A percentile compares a stretch with the other conserved stretches of the same genome.
Conservation (phyloP, 1,140 invertebrate genomes). For the Zaprionus tsacasi region DNA sequence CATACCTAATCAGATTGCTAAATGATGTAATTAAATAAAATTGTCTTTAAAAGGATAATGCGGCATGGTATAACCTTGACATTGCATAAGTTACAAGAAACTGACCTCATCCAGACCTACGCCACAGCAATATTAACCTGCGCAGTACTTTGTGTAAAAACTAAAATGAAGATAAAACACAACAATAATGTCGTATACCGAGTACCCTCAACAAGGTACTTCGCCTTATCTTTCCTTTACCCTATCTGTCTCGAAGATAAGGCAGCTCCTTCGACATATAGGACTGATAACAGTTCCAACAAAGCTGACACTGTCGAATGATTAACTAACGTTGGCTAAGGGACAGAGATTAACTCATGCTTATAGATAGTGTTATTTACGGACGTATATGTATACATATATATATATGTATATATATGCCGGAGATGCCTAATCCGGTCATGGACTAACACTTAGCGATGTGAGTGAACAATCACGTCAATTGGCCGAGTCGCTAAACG, state of each 20-base stretch:
- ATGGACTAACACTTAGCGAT: constrained; percentile 45
- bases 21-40: constrained; percentile 1
- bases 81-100: neutral
- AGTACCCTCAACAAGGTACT: neutral
- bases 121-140: neutral
- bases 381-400: neutral
- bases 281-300: constrained; percentile 18
- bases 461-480: constrained; percentile 23
- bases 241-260: constrained; percentile 3
- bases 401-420: neutral
- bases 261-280: neutral
- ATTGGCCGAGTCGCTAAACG: constrained; percentile 27
- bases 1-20: constrained; percentile 14
- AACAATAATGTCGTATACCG: neutral
- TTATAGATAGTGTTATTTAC: neutral
- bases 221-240: neutral
- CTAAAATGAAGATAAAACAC: neutral
- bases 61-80: constrained; percentile 18
- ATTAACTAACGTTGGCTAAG: neutral
- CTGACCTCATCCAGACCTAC: neutral
- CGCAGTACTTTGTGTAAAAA: neutral
- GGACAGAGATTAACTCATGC: neutral
- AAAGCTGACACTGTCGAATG: neutral
- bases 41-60: neutral
- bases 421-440: constrained; percentile 54